These are phyloP conservation scores for Myocastor coypus DNA, from an alignment of 2,113 vertebrate genomes.

Conservation along the genomic window DNA sequence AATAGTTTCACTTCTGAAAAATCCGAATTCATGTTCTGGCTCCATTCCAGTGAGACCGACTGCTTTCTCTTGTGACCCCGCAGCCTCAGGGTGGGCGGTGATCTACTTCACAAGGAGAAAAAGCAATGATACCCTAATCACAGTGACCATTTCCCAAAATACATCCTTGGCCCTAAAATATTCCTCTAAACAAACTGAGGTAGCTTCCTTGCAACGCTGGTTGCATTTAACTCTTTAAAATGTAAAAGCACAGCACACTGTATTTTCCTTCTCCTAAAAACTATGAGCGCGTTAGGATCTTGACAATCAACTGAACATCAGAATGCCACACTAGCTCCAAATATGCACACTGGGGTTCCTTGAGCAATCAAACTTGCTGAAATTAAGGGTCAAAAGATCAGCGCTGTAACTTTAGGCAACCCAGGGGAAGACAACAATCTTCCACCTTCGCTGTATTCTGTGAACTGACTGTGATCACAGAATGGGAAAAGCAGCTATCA, in stretches of 20 bases:
- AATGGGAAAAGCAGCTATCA: constrained; percentile 84
- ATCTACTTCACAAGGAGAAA: constrained; percentile 50
- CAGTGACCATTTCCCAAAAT: constrained; percentile 57
- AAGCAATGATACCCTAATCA: constrained; percentile 60
- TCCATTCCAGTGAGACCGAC: constrained; percentile 2
- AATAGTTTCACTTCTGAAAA: constrained; percentile 71
- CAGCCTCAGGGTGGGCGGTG: neutral
- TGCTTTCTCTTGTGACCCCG: constrained; percentile 51
- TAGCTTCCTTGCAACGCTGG: constrained; percentile 30
- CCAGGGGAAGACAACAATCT: constrained; percentile 83
- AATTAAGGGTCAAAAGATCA: constrained; percentile 88
- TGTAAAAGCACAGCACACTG: constrained; percentile 36
- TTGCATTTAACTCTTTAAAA: constrained; percentile 72
- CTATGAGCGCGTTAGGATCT: constrained; percentile 71
- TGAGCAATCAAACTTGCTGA: constrained; percentile 85
- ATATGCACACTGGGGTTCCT: constrained; percentile 83
- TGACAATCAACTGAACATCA: constrained; percentile 80
- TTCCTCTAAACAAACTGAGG: neutral
- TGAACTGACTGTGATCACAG: constrained; percentile 83
- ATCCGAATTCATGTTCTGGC: constrained; percentile 1
- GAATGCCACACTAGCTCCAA: constrained; percentile 79
- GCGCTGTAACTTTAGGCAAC: constrained; percentile 84
- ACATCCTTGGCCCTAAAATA: constrained; percentile 64
- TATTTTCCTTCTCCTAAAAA: constrained; percentile 69
- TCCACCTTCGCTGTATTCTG: constrained; percentile 84